Percentiles rank a stretch among this genome's conserved stretches.
Evolutionary conservation across 2,888 invertebrate species (phyloP).

Genomic region (Archaeoteleia sp.): DNA sequence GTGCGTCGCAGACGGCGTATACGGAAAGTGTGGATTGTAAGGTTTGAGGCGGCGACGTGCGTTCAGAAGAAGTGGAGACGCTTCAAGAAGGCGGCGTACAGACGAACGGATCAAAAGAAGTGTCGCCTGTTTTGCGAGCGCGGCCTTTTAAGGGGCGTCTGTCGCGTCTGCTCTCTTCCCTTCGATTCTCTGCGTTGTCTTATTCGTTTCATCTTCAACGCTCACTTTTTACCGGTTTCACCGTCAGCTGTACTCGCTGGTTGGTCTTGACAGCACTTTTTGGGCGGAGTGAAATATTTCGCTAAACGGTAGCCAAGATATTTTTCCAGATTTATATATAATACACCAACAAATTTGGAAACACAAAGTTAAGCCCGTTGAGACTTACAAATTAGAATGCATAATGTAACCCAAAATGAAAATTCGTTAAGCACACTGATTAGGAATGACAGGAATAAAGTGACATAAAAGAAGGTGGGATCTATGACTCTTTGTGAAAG

Average conservation of each 20-base stretch:
- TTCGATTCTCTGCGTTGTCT: slow-evolving; percentile 30
- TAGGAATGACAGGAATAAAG: background rate
- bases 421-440: background rate
- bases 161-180: background rate
- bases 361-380: too few relatives aligned
- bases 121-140: slow-evolving; percentile 28
- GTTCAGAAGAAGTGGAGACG: background rate
- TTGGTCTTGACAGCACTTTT: slow-evolving; percentile 35
- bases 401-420: background rate
- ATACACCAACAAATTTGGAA: too few relatives aligned
- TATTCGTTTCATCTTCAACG: slow-evolving; percentile 47
- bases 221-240: slow-evolving; percentile 25
- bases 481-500: slow-evolving; percentile 9
- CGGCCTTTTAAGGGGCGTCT: slow-evolving; percentile 26
- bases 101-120: slow-evolving; percentile 47
- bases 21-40: background rate
- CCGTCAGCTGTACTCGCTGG: slow-evolving; percentile 32
- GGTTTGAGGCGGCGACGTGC: background rate
- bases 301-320: slow-evolving; percentile 21
- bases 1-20: slow-evolving; percentile 27
- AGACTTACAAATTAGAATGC: too few relatives aligned
- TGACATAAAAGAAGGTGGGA: slow-evolving; percentile 6
- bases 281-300: slow-evolving; percentile 18
- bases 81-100: slow-evolving; percentile 14
- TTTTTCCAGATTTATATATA: too few relatives aligned